Base-by-base conservation (phyloP, 2,113 vertebrate genomes). In the Notarius lentiginosus region DNA sequence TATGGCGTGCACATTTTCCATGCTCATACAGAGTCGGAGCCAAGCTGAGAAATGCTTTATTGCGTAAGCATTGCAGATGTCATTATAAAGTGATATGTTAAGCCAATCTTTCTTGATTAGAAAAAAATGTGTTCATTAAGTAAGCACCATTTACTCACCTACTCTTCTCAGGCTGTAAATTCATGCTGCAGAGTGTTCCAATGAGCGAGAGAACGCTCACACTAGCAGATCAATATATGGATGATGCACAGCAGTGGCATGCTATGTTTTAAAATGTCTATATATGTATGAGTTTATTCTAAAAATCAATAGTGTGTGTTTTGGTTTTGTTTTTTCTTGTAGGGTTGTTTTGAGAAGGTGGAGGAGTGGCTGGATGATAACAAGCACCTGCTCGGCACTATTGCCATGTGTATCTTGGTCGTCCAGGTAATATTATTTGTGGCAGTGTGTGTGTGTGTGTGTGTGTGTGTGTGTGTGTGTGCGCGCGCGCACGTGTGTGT, bases 271-370 rank as follows among this genome's bases (percentile, higher is more conserved):
- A 61, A 80, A 61, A 61, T 61, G 24, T 34, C 63, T 83, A 6
- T 83, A 20, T 53, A 17, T 30, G 53, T 79, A 53, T 87, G 61
- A 53, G 73, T 80, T 63, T 79, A 63, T 15, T 24, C 11, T 27
- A 49, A 53, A 79, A 55, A 34, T 60, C 41, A 24, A 86, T 84
- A 61, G 30, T 83, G 60, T 66, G 22, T 87, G 73, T 30, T 41
- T 34, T 34, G 1, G 41, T 41, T 41, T 41, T 41, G 41, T 41
- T 41, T 30, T 87, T 83, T 80, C 22, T 10, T 91, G 49, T 91
- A 99, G 98, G 98, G 98, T 51, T 99, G 98, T 94, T 99, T 97
- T 1, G 97, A 98, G 87, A 97, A 96, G 91, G 96, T 99, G 90
- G 97, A 97, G 92, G 95, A 93, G 83, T 99, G 97, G 97, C 95